These are phyloP conservation scores for Rhopilema esculentum DNA, from an alignment of 30 jellyfish, hydroid and myxozoan genomes.

Conservation along the genomic window DNA sequence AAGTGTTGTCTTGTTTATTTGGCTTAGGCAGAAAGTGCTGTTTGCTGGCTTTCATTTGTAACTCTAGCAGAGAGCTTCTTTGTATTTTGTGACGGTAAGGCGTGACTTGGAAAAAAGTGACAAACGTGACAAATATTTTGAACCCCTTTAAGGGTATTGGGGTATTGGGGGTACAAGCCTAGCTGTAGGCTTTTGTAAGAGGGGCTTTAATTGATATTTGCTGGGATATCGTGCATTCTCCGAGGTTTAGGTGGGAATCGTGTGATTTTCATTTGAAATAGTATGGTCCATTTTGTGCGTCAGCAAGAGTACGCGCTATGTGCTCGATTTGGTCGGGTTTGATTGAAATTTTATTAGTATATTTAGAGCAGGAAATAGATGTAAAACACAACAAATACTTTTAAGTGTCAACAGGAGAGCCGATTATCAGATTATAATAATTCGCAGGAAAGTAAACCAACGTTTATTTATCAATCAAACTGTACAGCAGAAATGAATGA, in stretches of 20 bases:
- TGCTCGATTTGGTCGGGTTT: conserved; percentile 52
- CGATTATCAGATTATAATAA: conserved; percentile 77
- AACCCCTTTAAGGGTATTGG: too few relatives aligned
- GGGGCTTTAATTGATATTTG: too few relatives aligned
- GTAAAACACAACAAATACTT: conserved; percentile 44
- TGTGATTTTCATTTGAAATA: neutral
- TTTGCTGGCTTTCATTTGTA: neutral
- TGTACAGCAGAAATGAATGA: conserved; percentile 34
- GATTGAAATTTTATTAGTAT: conserved; percentile 52
- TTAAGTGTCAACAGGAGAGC: conserved; percentile 60
- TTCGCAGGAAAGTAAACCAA: conserved; percentile 73
- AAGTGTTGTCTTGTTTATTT: neutral
- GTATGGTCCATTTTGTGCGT: neutral
- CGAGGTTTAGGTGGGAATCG: neutral
- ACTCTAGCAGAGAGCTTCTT: neutral
- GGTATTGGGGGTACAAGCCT: too few relatives aligned
- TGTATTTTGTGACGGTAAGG: neutral
- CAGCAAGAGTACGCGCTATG: neutral
- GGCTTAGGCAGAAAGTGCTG: neutral
- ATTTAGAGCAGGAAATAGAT: conserved; percentile 68
- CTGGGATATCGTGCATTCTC: neutral
- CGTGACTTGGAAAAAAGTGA: neutral
- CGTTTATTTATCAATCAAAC: conserved; percentile 21
- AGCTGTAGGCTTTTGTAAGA: too few relatives aligned
- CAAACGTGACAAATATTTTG: too few relatives aligned